These are phyloP conservation scores for Chrysochloris asiatica DNA, from an alignment of 2,113 vertebrate genomes.

Conservation along the genomic window DNA sequence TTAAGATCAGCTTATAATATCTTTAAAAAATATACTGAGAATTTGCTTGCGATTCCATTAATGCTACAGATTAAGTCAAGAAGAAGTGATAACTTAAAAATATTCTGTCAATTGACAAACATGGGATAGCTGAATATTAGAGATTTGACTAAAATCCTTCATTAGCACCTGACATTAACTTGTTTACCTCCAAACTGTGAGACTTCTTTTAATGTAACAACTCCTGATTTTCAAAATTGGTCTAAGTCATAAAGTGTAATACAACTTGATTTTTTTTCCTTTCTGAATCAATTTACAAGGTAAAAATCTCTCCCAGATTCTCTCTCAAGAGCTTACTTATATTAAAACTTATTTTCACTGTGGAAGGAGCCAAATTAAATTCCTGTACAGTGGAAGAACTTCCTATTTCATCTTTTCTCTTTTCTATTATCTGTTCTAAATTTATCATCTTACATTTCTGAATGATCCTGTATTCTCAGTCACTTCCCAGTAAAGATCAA, in stretches of 20 bases:
- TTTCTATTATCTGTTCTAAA: slow-evolving; percentile 33
- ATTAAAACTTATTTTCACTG: slow-evolving; percentile 41
- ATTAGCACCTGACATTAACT: not conserved
- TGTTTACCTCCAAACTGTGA: slow-evolving; percentile 26
- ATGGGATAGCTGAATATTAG: not conserved
- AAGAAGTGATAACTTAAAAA: not conserved
- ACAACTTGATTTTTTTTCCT: slow-evolving; percentile 13
- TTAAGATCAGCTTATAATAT: not conserved
- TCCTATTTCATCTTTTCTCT: not conserved
- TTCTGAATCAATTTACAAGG: slow-evolving; percentile 20
- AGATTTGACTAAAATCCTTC: not conserved
- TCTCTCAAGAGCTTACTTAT: not conserved
- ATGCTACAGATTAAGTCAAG: not conserved
- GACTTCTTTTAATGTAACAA: not conserved
- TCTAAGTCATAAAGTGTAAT: not conserved
- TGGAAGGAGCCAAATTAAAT: slow-evolving; percentile 40
- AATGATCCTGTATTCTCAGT: not conserved
- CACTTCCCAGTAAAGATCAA: slow-evolving; percentile 39
- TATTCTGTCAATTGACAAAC: not conserved
- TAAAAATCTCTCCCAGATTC: not conserved
- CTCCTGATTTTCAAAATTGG: slow-evolving; percentile 44
- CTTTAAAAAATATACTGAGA: not conserved
- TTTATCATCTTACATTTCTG: not conserved
- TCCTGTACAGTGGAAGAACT: not conserved
- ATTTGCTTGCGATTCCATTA: not conserved